Percentiles rank a stretch among this genome's conserved stretches.
Conservation (phyloP, 92 coral and sea anemone genomes). For the Siderastrea siderea region DNA sequence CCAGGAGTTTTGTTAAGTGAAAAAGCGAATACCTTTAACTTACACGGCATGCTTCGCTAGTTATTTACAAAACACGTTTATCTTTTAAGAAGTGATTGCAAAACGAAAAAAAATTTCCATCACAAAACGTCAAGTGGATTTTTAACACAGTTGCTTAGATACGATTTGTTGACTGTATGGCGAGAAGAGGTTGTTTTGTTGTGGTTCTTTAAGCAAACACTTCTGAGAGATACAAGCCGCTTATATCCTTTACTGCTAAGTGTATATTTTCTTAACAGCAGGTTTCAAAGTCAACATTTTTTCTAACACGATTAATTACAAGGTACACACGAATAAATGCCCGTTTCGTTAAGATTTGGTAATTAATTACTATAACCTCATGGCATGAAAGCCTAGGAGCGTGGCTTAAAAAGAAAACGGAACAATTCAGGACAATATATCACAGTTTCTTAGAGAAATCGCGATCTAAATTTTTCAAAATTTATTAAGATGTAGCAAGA, state of each 20-base stretch:
- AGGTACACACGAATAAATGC: not conserved
- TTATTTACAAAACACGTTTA: conserved; percentile 2
- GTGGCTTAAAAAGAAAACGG: too few relatives aligned
- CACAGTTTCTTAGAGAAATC: too few relatives aligned
- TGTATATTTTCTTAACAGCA: not conserved
- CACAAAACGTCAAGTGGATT: conserved; percentile 13
- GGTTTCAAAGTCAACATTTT: conserved; percentile 1
- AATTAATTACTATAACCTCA: too few relatives aligned
- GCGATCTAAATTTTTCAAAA: too few relatives aligned
- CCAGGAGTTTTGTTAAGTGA: conserved; percentile 22
- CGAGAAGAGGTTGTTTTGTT: not conserved
- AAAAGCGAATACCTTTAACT: conserved; percentile 2
- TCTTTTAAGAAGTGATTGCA: not conserved
- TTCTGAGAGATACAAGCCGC: not conserved
- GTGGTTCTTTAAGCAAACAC: not conserved
- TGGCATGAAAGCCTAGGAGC: too few relatives aligned
- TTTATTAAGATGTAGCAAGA: too few relatives aligned
- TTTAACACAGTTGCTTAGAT: conserved; percentile 19
- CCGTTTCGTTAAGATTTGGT: not conserved
- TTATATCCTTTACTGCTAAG: not conserved
- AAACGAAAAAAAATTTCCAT: conserved; percentile 36
- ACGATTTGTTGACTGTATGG: conserved; percentile 17
- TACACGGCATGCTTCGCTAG: conserved; percentile 3
- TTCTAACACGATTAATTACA: too few relatives aligned
- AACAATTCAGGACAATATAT: too few relatives aligned